phyloP scores from a whole-genome alignment of 1,140 invertebrate genomes.

The Cherax destructor region DNA sequence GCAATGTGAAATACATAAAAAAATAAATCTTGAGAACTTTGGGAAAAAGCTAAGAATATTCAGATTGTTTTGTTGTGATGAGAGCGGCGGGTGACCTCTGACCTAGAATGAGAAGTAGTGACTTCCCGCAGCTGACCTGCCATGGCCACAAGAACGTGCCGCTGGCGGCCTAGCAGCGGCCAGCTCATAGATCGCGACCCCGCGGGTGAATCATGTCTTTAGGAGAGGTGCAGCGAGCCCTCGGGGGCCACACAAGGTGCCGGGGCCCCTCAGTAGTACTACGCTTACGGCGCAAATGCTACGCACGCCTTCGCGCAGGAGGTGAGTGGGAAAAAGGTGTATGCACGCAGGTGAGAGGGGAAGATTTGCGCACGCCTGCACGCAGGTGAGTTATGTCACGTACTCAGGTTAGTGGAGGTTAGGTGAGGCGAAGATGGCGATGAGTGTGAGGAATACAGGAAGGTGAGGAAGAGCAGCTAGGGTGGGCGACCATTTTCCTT shows the following conservation, averaged over 20 bases:
- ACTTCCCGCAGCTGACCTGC: not conserved
- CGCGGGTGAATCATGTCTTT: constrained; percentile 30
- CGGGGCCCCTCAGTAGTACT: constrained; percentile 34
- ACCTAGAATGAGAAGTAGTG: constrained; percentile 14
- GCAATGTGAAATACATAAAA: too few relatives aligned
- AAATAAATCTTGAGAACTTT: too few relatives aligned
- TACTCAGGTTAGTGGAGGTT: too few relatives aligned
- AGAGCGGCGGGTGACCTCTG: constrained; percentile 7
- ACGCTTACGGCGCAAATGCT: constrained; percentile 6
- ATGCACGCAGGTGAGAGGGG: not conserved
- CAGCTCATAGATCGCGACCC: not conserved
- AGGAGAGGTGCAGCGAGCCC: constrained; percentile 51
- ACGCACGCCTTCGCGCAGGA: constrained; percentile 31
- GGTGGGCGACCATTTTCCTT: too few relatives aligned
- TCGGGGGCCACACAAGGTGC: constrained; percentile 23
- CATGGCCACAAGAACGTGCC: not conserved
- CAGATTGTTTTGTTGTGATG: not conserved
- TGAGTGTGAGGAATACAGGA: too few relatives aligned
- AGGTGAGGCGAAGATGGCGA: too few relatives aligned
- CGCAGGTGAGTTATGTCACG: too few relatives aligned
- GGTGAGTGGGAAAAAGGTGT: constrained; percentile 12
- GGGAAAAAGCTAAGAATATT: too few relatives aligned
- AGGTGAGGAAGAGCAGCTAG: too few relatives aligned
- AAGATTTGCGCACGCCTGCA: too few relatives aligned
- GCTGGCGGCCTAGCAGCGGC: not conserved